A percentile compares a stretch with the other conserved stretches of the same genome.
Conservation (phyloP, 1,140 invertebrate species). For the Drosophila asahinai region DNA sequence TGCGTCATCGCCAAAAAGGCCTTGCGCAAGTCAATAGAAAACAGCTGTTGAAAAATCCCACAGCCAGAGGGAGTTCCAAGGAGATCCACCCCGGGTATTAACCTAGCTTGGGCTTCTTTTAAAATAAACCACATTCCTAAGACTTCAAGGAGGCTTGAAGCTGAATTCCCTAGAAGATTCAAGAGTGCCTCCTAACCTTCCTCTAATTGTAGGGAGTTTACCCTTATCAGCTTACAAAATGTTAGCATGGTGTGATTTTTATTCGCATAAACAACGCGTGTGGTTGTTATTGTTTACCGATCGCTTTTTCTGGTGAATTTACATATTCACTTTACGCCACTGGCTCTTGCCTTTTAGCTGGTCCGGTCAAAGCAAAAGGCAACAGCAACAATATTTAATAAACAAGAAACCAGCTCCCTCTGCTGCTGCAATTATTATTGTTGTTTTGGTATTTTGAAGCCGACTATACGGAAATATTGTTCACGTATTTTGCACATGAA, state of each 20-base stretch:
- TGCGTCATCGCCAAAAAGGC: conserved; percentile 61
- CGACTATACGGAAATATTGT: conserved; percentile 57
- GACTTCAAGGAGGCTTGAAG: not conserved
- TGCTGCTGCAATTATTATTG: conserved; percentile 2
- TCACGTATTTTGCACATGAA: conserved; percentile 36
- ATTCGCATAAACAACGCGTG: conserved; percentile 72
- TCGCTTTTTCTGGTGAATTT: conserved; percentile 37
- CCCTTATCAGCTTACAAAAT: conserved; percentile 41
- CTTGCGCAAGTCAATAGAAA: conserved; percentile 63
- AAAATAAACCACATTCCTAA: not conserved
- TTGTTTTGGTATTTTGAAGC: conserved; percentile 39
- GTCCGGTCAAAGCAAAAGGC: conserved; percentile 16
- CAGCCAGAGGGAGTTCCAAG: not conserved
- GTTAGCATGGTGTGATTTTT: conserved; percentile 46
- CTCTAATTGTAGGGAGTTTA: conserved; percentile 3
- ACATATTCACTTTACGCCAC: conserved; percentile 41
- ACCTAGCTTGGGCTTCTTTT: not conserved
- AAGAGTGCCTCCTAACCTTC: not conserved
- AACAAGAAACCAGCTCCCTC: conserved; percentile 36
- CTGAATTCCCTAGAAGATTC: not conserved
- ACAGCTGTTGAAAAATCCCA: conserved; percentile 42
- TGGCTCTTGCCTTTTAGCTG: conserved; percentile 18
- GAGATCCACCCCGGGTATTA: not conserved
- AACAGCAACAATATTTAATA: conserved; percentile 28
- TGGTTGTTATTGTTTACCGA: conserved; percentile 50